A percentile compares a stretch with the other conserved stretches of the same genome.
Conservation (phyloP, 2,888 invertebrate genomes). For the Mimachlamys varia region DNA sequence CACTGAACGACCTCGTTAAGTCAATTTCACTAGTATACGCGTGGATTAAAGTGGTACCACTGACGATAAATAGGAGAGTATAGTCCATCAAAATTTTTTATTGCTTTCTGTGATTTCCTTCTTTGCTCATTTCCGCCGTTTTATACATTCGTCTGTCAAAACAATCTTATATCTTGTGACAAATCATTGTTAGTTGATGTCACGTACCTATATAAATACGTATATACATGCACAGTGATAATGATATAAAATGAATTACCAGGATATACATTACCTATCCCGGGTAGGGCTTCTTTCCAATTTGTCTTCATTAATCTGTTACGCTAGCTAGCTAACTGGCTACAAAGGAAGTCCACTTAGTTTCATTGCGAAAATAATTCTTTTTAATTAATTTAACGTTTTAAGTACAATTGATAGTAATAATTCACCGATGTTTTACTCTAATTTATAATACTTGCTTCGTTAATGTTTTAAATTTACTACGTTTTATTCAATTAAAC, state of each 20-base stretch:
- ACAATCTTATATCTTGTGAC: neutral
- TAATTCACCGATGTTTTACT: too few relatives aligned
- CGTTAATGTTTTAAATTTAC: too few relatives aligned
- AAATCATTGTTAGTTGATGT: neutral
- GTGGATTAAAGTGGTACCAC: neutral
- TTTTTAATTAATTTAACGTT: too few relatives aligned
- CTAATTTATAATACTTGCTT: too few relatives aligned
- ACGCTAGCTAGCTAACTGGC: too few relatives aligned
- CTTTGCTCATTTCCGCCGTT: neutral
- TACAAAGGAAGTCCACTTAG: too few relatives aligned
- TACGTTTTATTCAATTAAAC: too few relatives aligned
- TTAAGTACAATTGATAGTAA: too few relatives aligned
- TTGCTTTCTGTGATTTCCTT: neutral
- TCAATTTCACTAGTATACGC: slow-evolving; percentile 12
- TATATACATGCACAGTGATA: neutral
- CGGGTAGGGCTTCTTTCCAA: neutral
- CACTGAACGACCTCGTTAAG: slow-evolving; percentile 31
- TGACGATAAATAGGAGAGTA: neutral
- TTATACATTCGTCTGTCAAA: neutral
- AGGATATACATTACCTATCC: too few relatives aligned
- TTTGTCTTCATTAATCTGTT: neutral
- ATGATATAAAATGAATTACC: neutral
- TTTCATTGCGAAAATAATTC: too few relatives aligned
- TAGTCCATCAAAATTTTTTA: neutral
- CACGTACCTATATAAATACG: neutral